These are phyloP conservation scores for Phasia obesa DNA, from an alignment of 2,888 invertebrate species.

Conservation along the genomic window DNA sequence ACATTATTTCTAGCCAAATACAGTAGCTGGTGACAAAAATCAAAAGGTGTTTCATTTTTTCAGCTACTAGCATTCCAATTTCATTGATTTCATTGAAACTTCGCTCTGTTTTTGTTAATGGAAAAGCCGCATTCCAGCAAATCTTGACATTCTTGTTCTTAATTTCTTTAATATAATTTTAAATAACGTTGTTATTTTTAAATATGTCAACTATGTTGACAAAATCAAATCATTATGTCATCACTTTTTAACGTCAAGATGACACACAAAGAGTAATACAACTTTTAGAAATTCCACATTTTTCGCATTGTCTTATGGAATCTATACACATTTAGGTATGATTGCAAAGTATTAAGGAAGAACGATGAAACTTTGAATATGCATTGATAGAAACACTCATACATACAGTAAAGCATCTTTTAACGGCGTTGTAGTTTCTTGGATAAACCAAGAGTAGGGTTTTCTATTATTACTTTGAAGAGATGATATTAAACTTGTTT, in stretches of 20 bases:
- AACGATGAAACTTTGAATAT: slow-evolving; percentile 40
- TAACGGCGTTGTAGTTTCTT: not conserved
- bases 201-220: slow-evolving; percentile 67
- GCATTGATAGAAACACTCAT: not conserved
- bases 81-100: too few relatives aligned
- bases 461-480: too few relatives aligned
- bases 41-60: too few relatives aligned
- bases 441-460: too few relatives aligned
- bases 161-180: slow-evolving; percentile 4
- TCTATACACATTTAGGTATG: not conserved
- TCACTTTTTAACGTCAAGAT: slow-evolving; percentile 69
- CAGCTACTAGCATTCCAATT: not conserved
- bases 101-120: slow-evolving; percentile 21
- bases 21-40: too few relatives aligned
- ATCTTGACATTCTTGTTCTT: slow-evolving; percentile 17
- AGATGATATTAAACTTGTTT: too few relatives aligned
- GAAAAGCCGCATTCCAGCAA: slow-evolving; percentile 12
- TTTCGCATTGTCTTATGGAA: slow-evolving; percentile 9
- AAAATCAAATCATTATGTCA: slow-evolving; percentile 71
- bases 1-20: too few relatives aligned
- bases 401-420: not conserved
- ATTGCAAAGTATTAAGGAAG: slow-evolving; percentile 19
- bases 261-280: slow-evolving; percentile 50
- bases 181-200: slow-evolving; percentile 65
- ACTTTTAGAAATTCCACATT: slow-evolving; percentile 39